Conservation (phyloP, 2,888 invertebrate genomes). For the Acrobasis suavella region DNA sequence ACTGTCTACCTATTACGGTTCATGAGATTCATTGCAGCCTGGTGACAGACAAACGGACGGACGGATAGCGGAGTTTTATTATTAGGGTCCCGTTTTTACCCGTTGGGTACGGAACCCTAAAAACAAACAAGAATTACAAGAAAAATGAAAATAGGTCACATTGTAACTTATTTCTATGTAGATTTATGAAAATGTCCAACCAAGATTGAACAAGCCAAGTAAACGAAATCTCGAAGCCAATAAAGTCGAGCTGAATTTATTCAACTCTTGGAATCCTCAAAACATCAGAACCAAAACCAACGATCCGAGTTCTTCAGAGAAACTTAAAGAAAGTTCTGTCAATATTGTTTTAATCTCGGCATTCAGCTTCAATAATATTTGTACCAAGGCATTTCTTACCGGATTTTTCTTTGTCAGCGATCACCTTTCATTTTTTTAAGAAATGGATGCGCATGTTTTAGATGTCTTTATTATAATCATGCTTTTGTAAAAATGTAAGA, state of each 20-base stretch:
- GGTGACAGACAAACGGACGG: no score
- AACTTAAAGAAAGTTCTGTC: slow-evolving; percentile 28
- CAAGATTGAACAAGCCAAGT: neutral
- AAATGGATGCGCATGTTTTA: no score
- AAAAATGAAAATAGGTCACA: neutral
- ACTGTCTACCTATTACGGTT: no score
- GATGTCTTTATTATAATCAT: no score
- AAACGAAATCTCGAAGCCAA: neutral
- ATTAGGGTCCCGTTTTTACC: no score
- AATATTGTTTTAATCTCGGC: slow-evolving; percentile 40
- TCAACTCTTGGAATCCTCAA: neutral
- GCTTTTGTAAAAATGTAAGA: no score
- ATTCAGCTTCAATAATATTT: slow-evolving; percentile 35
- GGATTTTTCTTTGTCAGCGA: slow-evolving; percentile 1
- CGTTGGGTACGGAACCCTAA: no score
- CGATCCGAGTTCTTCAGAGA: slow-evolving; percentile 16
- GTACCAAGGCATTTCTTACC: slow-evolving; percentile 23
- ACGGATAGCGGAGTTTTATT: no score
- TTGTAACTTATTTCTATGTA: neutral
- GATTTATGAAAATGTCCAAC: neutral
- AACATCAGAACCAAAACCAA: slow-evolving; percentile 2
- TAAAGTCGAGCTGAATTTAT: neutral
- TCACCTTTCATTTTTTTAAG: neutral
- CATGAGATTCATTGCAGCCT: no score
- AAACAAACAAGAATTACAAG: neutral